Percentiles rank a stretch among this genome's conserved stretches.
phyloP scores from a whole-genome alignment of 2,888 invertebrate species.

The Poecilobothrus nobilitatus region DNA sequence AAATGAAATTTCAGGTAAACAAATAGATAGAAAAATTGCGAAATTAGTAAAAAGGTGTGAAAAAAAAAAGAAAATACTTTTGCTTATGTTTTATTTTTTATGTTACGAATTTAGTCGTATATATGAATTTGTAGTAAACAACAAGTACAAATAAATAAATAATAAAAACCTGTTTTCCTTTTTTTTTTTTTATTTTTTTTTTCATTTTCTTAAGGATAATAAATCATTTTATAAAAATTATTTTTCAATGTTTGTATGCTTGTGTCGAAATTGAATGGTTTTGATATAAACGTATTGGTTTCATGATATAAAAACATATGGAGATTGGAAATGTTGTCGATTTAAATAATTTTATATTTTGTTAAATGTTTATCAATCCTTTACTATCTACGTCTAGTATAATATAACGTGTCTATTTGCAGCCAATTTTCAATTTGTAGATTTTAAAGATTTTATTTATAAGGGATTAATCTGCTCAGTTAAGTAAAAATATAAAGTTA shows the following conservation, averaged over 20 bases:
- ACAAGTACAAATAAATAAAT: neutral
- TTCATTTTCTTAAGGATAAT: neutral
- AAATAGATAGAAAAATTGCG: neutral
- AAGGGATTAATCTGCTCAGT: too few relatives aligned
- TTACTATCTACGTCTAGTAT: too few relatives aligned
- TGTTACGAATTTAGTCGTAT: neutral
- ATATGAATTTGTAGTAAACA: neutral
- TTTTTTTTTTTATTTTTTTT: neutral
- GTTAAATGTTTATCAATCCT: too few relatives aligned
- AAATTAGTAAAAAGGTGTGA: conserved; percentile 2
- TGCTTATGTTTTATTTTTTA: neutral
- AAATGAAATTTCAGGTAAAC: neutral
- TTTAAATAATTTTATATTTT: too few relatives aligned
- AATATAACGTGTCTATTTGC: too few relatives aligned
- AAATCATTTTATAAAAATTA: neutral
- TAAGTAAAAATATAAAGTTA: too few relatives aligned
- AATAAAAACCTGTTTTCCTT: neutral
- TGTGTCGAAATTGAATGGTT: too few relatives aligned
- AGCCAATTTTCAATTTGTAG: too few relatives aligned
- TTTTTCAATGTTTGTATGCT: neutral
- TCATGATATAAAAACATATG: too few relatives aligned
- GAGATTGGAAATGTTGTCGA: too few relatives aligned
- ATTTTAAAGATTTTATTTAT: too few relatives aligned
- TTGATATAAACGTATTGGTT: too few relatives aligned
- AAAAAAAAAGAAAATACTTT: neutral